Percentiles rank a stretch among this genome's conserved stretches.
Conservation (phyloP, 53 echinoderm and acorn worm species). For the Patiria pectinifera region DNA sequence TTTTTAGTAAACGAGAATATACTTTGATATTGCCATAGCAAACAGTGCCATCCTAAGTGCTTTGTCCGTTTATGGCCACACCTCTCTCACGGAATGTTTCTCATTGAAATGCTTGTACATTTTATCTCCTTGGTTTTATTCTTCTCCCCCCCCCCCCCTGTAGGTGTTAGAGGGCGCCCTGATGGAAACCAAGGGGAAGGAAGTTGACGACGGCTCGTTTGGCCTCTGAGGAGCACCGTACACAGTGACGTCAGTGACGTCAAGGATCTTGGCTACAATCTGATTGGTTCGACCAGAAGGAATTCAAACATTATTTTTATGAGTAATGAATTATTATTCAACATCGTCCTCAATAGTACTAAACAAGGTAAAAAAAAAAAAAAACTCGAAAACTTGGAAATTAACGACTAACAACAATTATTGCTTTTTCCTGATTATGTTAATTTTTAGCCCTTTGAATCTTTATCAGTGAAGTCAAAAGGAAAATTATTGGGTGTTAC, state of each 20-base stretch:
- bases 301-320: conserved; percentile 11
- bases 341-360: conserved; percentile 15
- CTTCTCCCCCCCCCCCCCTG: no score
- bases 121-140: not conserved
- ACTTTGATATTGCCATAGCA: no score
- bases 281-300: conserved; percentile 1
- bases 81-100: not conserved
- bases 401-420: no score
- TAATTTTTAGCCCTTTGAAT: no score
- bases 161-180: conserved; percentile 38
- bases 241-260: conserved; percentile 14
- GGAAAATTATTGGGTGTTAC: no score
- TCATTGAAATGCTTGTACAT: not conserved
- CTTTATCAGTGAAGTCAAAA: no score
- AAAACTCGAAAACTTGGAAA: not conserved
- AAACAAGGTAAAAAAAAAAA: not conserved
- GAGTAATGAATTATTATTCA: not conserved
- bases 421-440: no score
- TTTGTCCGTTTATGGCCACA: not conserved
- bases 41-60: no score
- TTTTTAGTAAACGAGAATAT: no score
- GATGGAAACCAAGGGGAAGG: conserved; percentile 1
- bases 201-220: conserved; percentile 2
- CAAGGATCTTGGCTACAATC: not conserved
- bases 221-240: conserved; percentile 40